phyloP scores from a whole-genome alignment of 2,888 invertebrate genomes.

The Synanthedon myopaeformis region DNA sequence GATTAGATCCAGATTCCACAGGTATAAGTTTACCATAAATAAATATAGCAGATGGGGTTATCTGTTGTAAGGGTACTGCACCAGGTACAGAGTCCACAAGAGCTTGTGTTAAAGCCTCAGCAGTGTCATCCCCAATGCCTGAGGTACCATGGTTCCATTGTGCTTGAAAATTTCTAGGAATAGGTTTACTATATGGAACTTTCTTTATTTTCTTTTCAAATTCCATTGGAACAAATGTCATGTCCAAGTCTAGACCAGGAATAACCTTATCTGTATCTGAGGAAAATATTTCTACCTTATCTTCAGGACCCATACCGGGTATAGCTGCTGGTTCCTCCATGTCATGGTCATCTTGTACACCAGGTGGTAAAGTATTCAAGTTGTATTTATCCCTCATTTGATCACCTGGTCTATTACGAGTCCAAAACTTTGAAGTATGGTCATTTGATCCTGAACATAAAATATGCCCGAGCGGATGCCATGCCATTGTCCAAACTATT shows the following conservation, averaged over 20 bases:
- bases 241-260: slow-evolving; percentile 88
- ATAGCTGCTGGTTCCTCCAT: slow-evolving; percentile 84
- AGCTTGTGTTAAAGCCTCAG: slow-evolving; percentile 77
- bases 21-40: slow-evolving; percentile 86
- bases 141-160: slow-evolving; percentile 89
- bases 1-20: slow-evolving; percentile 80
- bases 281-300: slow-evolving; percentile 83
- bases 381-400: slow-evolving; percentile 98
- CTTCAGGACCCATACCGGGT: slow-evolving; percentile 99
- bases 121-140: slow-evolving; percentile 50
- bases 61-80: slow-evolving; percentile 80
- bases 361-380: slow-evolving; percentile 89
- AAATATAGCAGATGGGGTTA: slow-evolving; percentile 83
- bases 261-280: slow-evolving; percentile 75
- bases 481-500: slow-evolving; percentile 98
- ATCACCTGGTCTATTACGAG: slow-evolving; percentile 97
- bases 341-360: slow-evolving; percentile 69
- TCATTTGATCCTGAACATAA: slow-evolving; percentile 99
- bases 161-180: slow-evolving; percentile 96
- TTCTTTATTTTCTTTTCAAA: slow-evolving; percentile 82
- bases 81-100: slow-evolving; percentile 83
- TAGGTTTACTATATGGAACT: slow-evolving; percentile 95
- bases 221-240: slow-evolving; percentile 73
- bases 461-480: slow-evolving; percentile 99
- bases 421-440: slow-evolving; percentile 99